A percentile compares a stretch with the other conserved stretches of the same genome.
phyloP scores from a whole-genome alignment of 2,797 vertebrate genomes.

The Rhinophrynus dorsalis region DNA sequence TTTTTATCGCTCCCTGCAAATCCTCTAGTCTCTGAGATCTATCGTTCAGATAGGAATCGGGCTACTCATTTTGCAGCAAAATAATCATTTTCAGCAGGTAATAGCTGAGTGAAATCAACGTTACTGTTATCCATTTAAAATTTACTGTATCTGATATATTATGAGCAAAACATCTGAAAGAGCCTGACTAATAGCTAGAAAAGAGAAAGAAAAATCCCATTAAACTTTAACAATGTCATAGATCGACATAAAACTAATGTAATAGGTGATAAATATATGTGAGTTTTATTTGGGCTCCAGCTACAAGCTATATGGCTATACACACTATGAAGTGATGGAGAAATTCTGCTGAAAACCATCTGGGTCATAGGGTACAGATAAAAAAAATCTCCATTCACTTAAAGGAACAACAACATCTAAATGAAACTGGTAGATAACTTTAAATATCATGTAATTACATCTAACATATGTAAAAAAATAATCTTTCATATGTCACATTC shows the following conservation, averaged over 20 bases:
- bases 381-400: too few relatives aligned
- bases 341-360: too few relatives aligned
- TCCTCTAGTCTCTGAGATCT: slow-evolving; percentile 1
- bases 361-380: too few relatives aligned
- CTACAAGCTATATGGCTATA: background rate
- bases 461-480: too few relatives aligned
- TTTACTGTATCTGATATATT: background rate
- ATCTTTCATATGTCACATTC: too few relatives aligned
- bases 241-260: background rate
- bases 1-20: background rate
- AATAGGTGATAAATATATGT: background rate
- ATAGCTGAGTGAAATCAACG: slow-evolving; percentile 7
- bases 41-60: background rate
- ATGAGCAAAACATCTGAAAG: background rate
- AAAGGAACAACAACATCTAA: too few relatives aligned
- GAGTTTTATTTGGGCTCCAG: background rate
- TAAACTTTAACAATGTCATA: background rate
- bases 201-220: background rate
- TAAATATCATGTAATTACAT: too few relatives aligned
- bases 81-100: slow-evolving; percentile 24
- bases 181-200: background rate
- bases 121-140: slow-evolving; percentile 12
- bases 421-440: too few relatives aligned
- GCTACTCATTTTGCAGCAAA: background rate
- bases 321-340: too few relatives aligned